These are phyloP conservation scores for Cyclina sinensis DNA, from an alignment of 1,140 invertebrate genomes.

Conservation along the genomic window DNA sequence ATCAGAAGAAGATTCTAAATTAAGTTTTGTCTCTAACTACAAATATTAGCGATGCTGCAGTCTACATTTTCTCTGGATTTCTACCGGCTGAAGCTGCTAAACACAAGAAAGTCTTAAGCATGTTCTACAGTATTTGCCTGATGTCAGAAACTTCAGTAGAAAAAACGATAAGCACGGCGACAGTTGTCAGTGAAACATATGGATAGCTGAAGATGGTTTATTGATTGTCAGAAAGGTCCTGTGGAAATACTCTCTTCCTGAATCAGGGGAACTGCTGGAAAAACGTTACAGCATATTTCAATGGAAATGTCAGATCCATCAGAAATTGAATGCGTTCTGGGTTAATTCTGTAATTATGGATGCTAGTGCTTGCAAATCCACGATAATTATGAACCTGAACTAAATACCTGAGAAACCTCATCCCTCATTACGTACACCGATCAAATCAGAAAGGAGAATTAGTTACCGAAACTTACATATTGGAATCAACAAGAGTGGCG, in stretches of 20 bases:
- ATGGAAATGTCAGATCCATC: neutral
- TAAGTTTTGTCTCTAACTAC: slow-evolving; percentile 26
- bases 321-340: neutral
- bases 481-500: neutral
- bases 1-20: slow-evolving; percentile 20
- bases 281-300: neutral
- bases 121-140: slow-evolving; percentile 20
- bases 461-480: neutral
- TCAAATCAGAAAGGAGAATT: neutral
- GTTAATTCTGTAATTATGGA: neutral
- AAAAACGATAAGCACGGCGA: neutral
- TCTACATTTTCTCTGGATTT: slow-evolving; percentile 6
- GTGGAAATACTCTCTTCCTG: neutral
- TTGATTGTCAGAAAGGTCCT: neutral
- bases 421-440: neutral
- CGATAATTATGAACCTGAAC: neutral
- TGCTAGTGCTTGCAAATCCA: neutral
- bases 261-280: neutral
- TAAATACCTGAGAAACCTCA: neutral
- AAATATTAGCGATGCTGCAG: slow-evolving; percentile 6
- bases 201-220: slow-evolving; percentile 21
- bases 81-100: slow-evolving; percentile 1
- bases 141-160: slow-evolving; percentile 1
- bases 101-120: neutral
- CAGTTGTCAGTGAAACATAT: neutral